Base-by-base conservation (phyloP, 2,888 invertebrate genomes). In the Helleia helle region DNA sequence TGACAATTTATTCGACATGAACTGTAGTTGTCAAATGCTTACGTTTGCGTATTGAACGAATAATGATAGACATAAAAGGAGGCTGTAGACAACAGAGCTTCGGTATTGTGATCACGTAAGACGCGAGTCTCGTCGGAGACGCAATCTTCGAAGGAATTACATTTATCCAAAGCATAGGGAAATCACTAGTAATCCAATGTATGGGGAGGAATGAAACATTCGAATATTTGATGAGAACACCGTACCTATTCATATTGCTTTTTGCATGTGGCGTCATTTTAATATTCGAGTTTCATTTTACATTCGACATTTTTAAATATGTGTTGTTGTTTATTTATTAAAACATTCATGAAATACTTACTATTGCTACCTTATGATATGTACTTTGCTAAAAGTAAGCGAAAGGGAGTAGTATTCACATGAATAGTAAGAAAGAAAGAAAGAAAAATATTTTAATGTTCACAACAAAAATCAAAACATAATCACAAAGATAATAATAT, bases 1-100 rank as follows among this genome's bases (percentile, higher is more conserved):
- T 65, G 67, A 67, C 71, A 74, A 77, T 81, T 77, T 79, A 79
- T 75, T 74, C 72, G 66, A 59, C 71, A 75, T 73, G 70, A 73
- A 80, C 76, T 75, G 73, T 74, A 77, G 72, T 81, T 77, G 83
- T 81, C 81, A 73, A 81, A 72, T 55, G 80, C 80, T 81, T 74
- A 81, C 77, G 75, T 70, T 64, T 60, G 66, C 69, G 71, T 73
- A 77, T 76, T 66, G 66, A 58, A 68, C 63, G 70, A 76, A 81
- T 75, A 80, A 79, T 80, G 76, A 80, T 71, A 75, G 76, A 75
- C 71, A 70, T 63, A 71, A 70, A 65, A 8, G 63, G 60, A 66
- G 64, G 66, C 67, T 62, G 71, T 58, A 75, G 76, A 77, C 72
- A 71, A 70, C 61, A 37, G 50, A 49, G 43, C 56, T 72, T 70